phyloP scores from a whole-genome alignment of 2,797 vertebrate species.

The Acrossocheilus wenchowensis region DNA sequence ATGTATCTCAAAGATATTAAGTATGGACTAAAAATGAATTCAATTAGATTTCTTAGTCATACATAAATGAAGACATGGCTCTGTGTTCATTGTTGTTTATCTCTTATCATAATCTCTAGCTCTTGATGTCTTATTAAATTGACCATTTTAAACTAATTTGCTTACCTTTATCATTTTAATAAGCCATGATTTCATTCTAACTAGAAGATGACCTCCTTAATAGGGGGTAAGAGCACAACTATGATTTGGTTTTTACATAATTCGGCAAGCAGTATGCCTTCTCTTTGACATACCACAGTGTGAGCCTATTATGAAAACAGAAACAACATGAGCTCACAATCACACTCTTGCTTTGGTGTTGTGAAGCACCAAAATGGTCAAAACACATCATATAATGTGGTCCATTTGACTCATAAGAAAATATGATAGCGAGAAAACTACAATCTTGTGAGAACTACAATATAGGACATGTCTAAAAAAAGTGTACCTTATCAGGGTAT shows the following conservation, averaged over 20 bases:
- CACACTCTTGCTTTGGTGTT: not conserved
- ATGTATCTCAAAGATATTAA: not conserved
- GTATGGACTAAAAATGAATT: not conserved
- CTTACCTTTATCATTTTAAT: constrained; percentile 54
- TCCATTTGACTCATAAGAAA: not conserved
- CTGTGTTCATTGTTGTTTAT: constrained; percentile 13
- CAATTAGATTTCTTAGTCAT: constrained; percentile 1
- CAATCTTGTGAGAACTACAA: not conserved
- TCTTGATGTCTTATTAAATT: constrained; percentile 39
- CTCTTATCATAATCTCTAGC: constrained; percentile 25
- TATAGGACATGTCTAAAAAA: not conserved
- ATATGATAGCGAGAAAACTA: not conserved
- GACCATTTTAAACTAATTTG: constrained; percentile 44
- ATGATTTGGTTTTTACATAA: constrained; percentile 42
- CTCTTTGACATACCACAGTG: constrained; percentile 12
- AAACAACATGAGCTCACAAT: constrained; percentile 11
- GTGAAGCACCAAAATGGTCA: not conserved
- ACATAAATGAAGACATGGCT: not conserved
- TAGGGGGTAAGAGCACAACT: constrained; percentile 17
- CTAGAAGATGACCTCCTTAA: constrained; percentile 47
- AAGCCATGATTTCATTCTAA: constrained; percentile 32
- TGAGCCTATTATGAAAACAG: constrained; percentile 12
- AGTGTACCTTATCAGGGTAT: not conserved
- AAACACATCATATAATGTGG: not conserved
- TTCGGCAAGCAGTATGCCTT: constrained; percentile 10